Evolutionary conservation across 1,140 invertebrate species (phyloP).

Genomic region (Venturia canescens): DNA sequence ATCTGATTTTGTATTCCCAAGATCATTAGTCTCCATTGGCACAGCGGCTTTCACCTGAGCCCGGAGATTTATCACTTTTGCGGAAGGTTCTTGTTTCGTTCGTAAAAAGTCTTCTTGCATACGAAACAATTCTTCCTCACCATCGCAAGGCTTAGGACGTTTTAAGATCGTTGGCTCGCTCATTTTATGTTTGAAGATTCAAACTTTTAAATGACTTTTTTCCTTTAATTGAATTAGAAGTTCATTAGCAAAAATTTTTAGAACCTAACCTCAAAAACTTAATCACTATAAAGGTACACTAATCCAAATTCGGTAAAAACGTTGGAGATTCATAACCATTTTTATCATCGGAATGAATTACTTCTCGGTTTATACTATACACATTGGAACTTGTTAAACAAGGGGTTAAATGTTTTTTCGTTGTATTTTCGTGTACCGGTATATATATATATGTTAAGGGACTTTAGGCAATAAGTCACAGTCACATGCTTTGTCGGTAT

Average conservation of each 20-base stretch:
- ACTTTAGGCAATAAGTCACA: too few species aligned
- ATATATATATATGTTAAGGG: too few species aligned
- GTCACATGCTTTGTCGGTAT: too few species aligned
- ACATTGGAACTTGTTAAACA: too few species aligned
- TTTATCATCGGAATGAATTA: too few species aligned
- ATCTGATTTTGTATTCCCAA: neutral
- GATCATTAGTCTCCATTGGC: neutral
- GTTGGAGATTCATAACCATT: too few species aligned
- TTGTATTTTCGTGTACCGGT: too few species aligned
- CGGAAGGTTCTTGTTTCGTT: conserved; percentile 77
- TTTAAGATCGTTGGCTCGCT: conserved; percentile 54
- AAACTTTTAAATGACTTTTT: neutral
- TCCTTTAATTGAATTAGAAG: too few species aligned
- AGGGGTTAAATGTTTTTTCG: too few species aligned
- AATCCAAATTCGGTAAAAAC: neutral
- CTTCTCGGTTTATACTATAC: too few species aligned
- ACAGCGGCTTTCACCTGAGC: conserved; percentile 5
- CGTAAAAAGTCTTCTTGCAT: conserved; percentile 83
- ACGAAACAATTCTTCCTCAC: conserved; percentile 82
- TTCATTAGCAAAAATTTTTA: too few species aligned
- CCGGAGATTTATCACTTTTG: conserved; percentile 78
- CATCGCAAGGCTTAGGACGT: conserved; percentile 81
- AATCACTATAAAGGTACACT: neutral
- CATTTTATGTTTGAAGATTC: conserved; percentile 34
- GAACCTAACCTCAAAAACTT: neutral